Base-by-base conservation (phyloP, 2,113 vertebrate genomes). In the Eleginops maclovinus region DNA sequence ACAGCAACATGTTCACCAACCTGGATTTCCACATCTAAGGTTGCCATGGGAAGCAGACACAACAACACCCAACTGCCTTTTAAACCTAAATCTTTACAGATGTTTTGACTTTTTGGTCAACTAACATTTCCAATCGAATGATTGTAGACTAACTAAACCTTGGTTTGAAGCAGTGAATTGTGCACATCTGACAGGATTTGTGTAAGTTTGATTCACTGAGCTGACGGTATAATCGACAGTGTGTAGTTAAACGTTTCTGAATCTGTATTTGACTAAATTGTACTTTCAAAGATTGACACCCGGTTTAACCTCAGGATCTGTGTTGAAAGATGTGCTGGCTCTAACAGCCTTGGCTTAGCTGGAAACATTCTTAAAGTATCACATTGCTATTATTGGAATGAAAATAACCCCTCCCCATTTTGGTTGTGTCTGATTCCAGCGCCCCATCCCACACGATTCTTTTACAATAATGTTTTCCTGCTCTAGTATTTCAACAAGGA, bases 1-100 rank as follows among this genome's bases (percentile, higher is more conserved):
- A 85, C 64, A 84, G 36, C 83, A 75, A 81, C 79, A 75, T 64
- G 55, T 71, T 87, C 81, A 77, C 68, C 77, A 88, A 86, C 85
- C 86, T 89, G 86, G 78, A 77, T 87, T 59, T 77, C 65, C 67
- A 81, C 82, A 90, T 87, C 50, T 73, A 21, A 77, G 63, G 91
- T 93, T 91, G 86, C 88, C 59, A 92, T 1, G 68, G 89, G 89
- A 81, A 89, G 59, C 90, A 93, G 92, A 92, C 92, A 92, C 84
- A 94, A 93, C 92, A 94, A 79, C 58, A 80, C 62, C 80, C 73
- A 88, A 92, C 81, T 75, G 75, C 75, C 61, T 67, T 87, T 87
- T 91, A 90, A 69, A 67, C 79, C 71, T 88, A 84, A 86, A 85
- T 83, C 47, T 71, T 87, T 51, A 81, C 89, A 90, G 80, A 81